A percentile compares a stretch with the other conserved stretches of the same genome.
phyloP scores from a whole-genome alignment of 2,113 vertebrate genomes.

The Hystrix brachyura region DNA sequence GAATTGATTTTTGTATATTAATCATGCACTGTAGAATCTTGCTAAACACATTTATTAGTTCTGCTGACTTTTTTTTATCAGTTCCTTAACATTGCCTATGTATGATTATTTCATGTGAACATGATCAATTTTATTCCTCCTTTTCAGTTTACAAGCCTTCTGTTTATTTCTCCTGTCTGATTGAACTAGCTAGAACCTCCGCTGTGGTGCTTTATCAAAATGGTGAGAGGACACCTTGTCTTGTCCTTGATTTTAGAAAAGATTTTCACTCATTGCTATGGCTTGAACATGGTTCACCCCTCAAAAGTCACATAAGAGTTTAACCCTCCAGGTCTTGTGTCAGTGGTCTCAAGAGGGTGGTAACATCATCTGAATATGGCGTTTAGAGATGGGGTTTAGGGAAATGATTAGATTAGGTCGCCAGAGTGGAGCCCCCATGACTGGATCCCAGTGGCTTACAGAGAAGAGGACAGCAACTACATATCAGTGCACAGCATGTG shows the following conservation, averaged over 20 bases:
- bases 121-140: background rate
- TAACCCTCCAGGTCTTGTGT: background rate
- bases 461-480: background rate
- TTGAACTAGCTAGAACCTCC: background rate
- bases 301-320: no score
- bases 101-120: background rate
- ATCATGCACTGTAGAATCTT: background rate
- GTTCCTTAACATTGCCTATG: background rate
- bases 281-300: background rate
- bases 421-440: background rate
- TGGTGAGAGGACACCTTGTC: background rate
- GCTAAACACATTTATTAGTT: background rate
- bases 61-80: background rate
- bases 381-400: background rate
- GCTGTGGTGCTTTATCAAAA: background rate
- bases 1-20: background rate
- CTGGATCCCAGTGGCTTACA: background rate
- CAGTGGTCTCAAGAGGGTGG: background rate
- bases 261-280: background rate
- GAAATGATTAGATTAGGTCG: background rate
- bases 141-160: background rate
- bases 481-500: background rate
- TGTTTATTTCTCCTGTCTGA: constrained; percentile 5
- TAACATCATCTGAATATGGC: background rate
- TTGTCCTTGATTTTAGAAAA: background rate